Percentiles rank a stretch among this genome's conserved stretches.
phyloP scores from a whole-genome alignment of 2,888 invertebrate genomes.

The Drosophila parthenogenetica region DNA sequence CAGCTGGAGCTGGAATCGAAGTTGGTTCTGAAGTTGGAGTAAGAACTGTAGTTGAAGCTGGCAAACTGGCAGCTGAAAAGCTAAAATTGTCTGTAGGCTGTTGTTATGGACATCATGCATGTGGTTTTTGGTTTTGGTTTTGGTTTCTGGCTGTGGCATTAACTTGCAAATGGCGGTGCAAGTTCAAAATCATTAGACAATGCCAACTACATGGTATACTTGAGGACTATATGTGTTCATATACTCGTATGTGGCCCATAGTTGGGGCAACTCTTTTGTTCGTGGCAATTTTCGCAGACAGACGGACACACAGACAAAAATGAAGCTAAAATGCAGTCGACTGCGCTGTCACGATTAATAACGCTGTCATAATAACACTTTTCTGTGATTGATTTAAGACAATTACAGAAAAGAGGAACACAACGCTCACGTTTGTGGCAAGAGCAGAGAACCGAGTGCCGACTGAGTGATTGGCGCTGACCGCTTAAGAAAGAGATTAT shows the following conservation, averaged over 20 bases:
- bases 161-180: slow-evolving; percentile 74
- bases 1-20: slow-evolving; percentile 19
- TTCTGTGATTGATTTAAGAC: slow-evolving; percentile 80
- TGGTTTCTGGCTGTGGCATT: slow-evolving; percentile 60
- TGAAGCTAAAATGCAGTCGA: slow-evolving; percentile 6
- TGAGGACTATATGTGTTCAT: neutral
- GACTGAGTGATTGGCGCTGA: slow-evolving; percentile 78
- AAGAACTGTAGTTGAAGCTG: slow-evolving; percentile 10
- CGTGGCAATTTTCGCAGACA: slow-evolving; percentile 33
- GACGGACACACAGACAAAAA: too few species aligned
- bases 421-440: slow-evolving; percentile 70
- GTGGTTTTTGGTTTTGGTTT: slow-evolving; percentile 29
- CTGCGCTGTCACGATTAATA: slow-evolving; percentile 75
- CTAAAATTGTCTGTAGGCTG: slow-evolving; percentile 13
- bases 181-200: slow-evolving; percentile 74
- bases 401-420: slow-evolving; percentile 80
- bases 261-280: slow-evolving; percentile 30
- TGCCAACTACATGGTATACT: slow-evolving; percentile 28
- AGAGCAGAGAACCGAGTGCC: slow-evolving; percentile 33
- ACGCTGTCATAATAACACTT: slow-evolving; percentile 81
- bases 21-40: slow-evolving; percentile 2
- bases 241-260: neutral
- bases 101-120: slow-evolving; percentile 48
- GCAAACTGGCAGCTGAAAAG: slow-evolving; percentile 8
- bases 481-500: slow-evolving; percentile 79